Evolutionary conservation across 2,888 invertebrate genomes (phyloP), one percentile per base, ranked within the genome.

Genomic region (Argyra leucocephala): DNA sequence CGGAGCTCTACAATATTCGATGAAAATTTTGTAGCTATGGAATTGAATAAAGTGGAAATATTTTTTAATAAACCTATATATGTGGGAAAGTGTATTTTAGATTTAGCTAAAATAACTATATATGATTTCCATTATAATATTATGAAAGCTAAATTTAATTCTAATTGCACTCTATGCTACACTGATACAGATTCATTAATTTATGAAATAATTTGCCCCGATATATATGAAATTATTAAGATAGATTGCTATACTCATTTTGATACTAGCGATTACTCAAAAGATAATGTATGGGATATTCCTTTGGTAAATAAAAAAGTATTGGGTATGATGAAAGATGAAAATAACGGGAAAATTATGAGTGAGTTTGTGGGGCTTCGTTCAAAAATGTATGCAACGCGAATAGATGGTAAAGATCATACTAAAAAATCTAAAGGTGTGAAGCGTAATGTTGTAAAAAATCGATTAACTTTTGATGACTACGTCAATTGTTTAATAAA

Each of bases 21-120:
- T 57, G 74, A 77, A 65, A 70, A 79, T 66, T 68, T 80, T 18
- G 73, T 73, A 0, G 73, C 74, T 4, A 70, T 80, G 18, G 72
- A 78, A 64, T 66, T 76, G 66, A 69, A 69, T 21, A 71, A 71
- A 66, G 26, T 67, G 1, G 66, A 68, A 48, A 68, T 76, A 15
- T 36, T 64, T 22, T 74, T 75, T 61, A 72, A 76, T 69, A 76
- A 76, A 71, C 78, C 78, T 3, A 73, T 80, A 22, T 79, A 78
- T 67, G 69, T 74, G 2, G 79, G 78, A 18, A 73, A 78, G 66
- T 60, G 68, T 9, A 73, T 79, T 64, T 68, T 80, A 57, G 80
- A 80, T 63, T 37, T 80, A 37, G 75, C 73, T 0, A 81, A 81
- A 72, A 65, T 66, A 1, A 68, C 74, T 23, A 6, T 31, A 71